Conservation (phyloP, 2,797 vertebrate genomes). For the Mormyrus hasselquistii region DNA sequence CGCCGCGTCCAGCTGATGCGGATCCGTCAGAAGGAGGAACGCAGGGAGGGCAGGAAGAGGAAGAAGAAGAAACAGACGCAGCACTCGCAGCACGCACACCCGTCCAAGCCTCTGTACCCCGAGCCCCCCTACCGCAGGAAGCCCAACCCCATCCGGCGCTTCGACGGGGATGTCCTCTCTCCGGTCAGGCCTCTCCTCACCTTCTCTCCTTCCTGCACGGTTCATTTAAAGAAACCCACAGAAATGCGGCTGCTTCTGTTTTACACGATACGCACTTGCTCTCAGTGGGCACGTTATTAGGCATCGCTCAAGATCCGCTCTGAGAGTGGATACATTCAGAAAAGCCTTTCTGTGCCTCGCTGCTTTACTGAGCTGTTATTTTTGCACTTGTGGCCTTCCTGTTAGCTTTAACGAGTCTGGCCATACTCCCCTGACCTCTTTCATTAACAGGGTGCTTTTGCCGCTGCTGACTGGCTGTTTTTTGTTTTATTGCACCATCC, state of each 20-base stretch:
- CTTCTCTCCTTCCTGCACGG: background rate
- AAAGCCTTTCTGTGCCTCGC: background rate
- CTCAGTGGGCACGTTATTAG: background rate
- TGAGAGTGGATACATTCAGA: background rate
- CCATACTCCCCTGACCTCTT: background rate
- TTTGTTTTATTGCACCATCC: background rate
- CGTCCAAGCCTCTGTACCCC: constrained; percentile 68
- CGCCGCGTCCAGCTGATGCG: constrained; percentile 88
- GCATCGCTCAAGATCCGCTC: background rate
- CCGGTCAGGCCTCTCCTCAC: constrained; percentile 65
- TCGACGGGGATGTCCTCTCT: constrained; percentile 92
- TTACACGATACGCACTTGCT: background rate
- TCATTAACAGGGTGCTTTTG: background rate
- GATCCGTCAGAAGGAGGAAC: constrained; percentile 87
- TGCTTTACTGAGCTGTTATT: background rate
- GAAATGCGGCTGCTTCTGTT: background rate
- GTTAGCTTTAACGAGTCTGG: background rate
- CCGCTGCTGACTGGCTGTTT: background rate
- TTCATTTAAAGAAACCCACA: background rate
- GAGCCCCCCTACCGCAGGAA: constrained; percentile 91
- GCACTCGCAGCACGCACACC: constrained; percentile 57
- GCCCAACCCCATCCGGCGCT: constrained; percentile 91
- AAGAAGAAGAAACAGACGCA: constrained; percentile 61
- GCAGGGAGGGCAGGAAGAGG: constrained; percentile 77
- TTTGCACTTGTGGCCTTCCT: background rate